Base-by-base conservation (phyloP, 2,113 vertebrate genomes). In the Psilopsiagon aurifrons region DNA sequence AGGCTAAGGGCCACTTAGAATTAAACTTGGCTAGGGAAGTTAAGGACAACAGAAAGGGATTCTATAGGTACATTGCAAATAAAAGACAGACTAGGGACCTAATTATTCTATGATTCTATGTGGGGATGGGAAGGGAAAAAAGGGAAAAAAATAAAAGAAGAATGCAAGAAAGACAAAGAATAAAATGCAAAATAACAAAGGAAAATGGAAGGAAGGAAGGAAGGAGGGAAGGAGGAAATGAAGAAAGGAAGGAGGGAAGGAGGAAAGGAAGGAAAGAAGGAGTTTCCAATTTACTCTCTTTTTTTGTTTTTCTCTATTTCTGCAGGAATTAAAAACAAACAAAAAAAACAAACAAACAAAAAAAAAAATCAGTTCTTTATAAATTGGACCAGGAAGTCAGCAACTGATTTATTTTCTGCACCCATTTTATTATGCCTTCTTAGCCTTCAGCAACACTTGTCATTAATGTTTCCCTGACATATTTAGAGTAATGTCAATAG, bases 401-500 rank as follows among this genome's bases (percentile, higher is more conserved):
- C 28, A 69, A 47, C 0, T 0, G 9, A 60, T 17, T 88, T 20
- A 52, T 67, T 90, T 94, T 64, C 31, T 2, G 1, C 0, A 2
- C 4, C 3, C 9, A 23, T 69, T 68, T 88, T 59, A 80, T 6
- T 28, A 13, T 9, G 6, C 15, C 27, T 77, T 35, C 41, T 62
- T 28, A 63, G 13, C 11, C n/a, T 81, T 75, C 66, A 71, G 17
- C 1, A 4, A 54, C 13, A 19, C 7, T 74, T 59, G 24, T 18
- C 6, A 23, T 71, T 66, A 86, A 5, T 19, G 3, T 82, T 89
- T 68, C 25, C 29, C 5, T 82, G 84, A n/a, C 25, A 49, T 75
- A 81, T 82, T 85, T 79, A 55, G 52, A 85, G 18, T 43, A 59
- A 17, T 9, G 16, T 13, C 4, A 15, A 64, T 55, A 28, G 18